Evolutionary conservation across 92 coral and sea anemone species (phyloP).

Genomic region (Actinernus sp.): DNA sequence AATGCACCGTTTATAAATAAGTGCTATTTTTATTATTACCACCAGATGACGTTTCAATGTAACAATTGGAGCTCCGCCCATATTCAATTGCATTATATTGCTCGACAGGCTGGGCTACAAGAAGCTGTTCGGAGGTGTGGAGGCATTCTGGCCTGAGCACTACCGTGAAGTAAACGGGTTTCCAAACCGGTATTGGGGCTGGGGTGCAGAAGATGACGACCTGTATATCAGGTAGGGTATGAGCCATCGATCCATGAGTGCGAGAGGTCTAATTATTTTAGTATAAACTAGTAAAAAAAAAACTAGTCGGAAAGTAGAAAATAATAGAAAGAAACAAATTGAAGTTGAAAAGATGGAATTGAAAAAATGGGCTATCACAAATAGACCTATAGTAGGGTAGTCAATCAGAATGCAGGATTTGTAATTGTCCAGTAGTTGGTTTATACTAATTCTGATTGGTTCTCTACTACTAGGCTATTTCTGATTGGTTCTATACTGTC

Average conservation of each 20-base stretch:
- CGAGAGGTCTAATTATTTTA: no score
- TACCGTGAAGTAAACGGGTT: conserved; percentile 81
- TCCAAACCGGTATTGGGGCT: conserved; percentile 98
- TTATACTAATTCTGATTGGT: no score
- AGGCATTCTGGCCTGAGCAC: conserved; percentile 95
- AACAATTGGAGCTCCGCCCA: not conserved
- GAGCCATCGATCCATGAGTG: no score
- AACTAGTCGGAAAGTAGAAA: not conserved
- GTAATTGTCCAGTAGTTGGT: no score
- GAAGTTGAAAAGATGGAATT: not conserved
- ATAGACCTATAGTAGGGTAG: no score
- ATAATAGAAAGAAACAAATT: not conserved
- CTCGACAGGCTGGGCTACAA: conserved; percentile 68
- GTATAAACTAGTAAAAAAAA: conserved; percentile 1
- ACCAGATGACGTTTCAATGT: no score
- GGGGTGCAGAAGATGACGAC: conserved; percentile 99
- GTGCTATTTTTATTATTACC: no score
- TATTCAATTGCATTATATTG: not conserved
- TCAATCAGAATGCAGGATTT: no score
- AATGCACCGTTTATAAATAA: no score
- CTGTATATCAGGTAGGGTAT: conserved; percentile 72
- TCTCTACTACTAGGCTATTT: no score
- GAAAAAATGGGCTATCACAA: not conserved
- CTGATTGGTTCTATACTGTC: no score
- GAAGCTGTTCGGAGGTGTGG: conserved; percentile 91